Evolutionary conservation across 2,888 invertebrate species (phyloP).

Genomic region (Ennomos fuscantarius): DNA sequence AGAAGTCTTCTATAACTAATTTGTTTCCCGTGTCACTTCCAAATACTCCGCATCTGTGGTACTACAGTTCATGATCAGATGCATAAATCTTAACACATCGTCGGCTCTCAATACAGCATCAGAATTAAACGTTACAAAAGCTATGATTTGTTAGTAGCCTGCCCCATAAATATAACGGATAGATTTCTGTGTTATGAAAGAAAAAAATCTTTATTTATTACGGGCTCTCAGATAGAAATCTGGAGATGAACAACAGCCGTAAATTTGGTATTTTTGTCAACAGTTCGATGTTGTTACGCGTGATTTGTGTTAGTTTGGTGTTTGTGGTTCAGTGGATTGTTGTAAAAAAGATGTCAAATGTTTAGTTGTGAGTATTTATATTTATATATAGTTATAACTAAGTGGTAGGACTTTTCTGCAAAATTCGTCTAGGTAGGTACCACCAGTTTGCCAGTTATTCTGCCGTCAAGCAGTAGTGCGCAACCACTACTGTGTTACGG

Average conservation of each 20-base stretch:
- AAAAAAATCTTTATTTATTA: conserved; percentile 73
- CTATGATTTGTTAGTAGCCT: conserved; percentile 73
- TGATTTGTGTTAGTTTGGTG: conserved; percentile 2
- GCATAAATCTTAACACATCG: conserved; percentile 74
- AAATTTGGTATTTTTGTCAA: conserved; percentile 43
- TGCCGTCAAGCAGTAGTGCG: too few species aligned
- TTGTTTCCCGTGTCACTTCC: conserved; percentile 32
- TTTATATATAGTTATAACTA: too few species aligned
- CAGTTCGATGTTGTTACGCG: conserved; percentile 15
- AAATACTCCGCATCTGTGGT: conserved; percentile 25
- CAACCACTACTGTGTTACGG: too few species aligned
- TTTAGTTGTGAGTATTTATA: background rate
- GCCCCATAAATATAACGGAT: conserved; percentile 66
- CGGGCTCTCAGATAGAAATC: conserved; percentile 61
- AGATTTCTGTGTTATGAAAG: conserved; percentile 45
- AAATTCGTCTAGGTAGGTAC: too few species aligned
- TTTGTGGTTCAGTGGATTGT: conserved; percentile 10
- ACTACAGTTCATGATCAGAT: conserved; percentile 37
- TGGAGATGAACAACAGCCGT: conserved; percentile 40
- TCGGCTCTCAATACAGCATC: conserved; percentile 60
- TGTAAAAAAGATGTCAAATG: background rate
- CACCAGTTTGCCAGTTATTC: too few species aligned
- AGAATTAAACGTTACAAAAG: conserved; percentile 58
- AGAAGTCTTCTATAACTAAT: too few species aligned
- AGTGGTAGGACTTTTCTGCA: too few species aligned